Evolutionary conservation across 2,888 invertebrate species (phyloP).

Genomic region (Nomada hirtipes): DNA sequence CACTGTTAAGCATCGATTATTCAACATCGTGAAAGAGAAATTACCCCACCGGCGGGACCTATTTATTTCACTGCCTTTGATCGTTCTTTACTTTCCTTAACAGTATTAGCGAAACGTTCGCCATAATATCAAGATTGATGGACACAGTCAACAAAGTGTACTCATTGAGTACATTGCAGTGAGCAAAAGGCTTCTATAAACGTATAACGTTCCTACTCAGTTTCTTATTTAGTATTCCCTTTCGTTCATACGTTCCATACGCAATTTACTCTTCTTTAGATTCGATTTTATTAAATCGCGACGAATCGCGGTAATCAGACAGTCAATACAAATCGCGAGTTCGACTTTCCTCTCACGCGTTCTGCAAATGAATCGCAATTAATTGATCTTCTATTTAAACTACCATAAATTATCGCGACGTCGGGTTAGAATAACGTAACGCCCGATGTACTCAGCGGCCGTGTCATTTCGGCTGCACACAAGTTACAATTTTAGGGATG

Average conservation of each 20-base stretch:
- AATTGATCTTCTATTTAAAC: slow-evolving; percentile 19
- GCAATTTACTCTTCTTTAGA: no score
- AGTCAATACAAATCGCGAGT: neutral
- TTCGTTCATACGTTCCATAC: no score
- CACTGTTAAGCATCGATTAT: neutral
- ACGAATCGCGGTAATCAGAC: no score
- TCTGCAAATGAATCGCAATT: neutral
- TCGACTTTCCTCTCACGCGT: neutral
- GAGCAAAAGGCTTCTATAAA: no score
- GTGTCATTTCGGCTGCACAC: slow-evolving; percentile 43
- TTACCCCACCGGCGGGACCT: no score
- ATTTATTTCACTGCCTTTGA: no score
- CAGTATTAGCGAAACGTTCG: neutral
- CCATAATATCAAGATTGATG: neutral
- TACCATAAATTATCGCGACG: slow-evolving; percentile 28
- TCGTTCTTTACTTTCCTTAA: neutral
- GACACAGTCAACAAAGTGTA: neutral
- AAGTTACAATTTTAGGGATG: slow-evolving; percentile 70
- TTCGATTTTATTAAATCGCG: no score
- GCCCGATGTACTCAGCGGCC: slow-evolving; percentile 25
- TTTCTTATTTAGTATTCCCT: neutral
- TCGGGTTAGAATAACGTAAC: slow-evolving; percentile 14
- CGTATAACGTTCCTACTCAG: neutral
- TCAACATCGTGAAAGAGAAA: neutral
- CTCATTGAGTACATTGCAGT: no score